phyloP scores from a whole-genome alignment of 2,113 vertebrate genomes.

The Poeciliopsis prolifica region DNA sequence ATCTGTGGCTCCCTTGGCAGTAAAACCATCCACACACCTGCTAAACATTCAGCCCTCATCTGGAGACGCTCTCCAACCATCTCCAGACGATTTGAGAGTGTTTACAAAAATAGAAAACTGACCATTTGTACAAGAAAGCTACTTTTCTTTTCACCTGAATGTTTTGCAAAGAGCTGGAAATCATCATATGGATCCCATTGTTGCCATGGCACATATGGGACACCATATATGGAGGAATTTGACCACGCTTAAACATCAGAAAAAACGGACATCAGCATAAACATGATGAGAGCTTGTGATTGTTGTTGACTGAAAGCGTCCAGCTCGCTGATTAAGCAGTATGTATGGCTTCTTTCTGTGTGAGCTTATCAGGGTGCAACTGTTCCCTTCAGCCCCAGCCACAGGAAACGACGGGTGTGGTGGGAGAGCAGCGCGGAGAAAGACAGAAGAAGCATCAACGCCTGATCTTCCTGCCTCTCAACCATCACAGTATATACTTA shows the following conservation, averaged over 20 bases:
- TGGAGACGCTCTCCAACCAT: conserved; percentile 3
- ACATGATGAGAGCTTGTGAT: conserved; percentile 65
- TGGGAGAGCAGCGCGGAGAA: neutral
- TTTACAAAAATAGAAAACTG: neutral
- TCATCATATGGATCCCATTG: neutral
- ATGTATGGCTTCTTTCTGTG: conserved; percentile 57
- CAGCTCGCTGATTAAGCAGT: conserved; percentile 65
- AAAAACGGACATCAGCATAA: conserved; percentile 38
- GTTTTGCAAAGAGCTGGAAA: neutral
- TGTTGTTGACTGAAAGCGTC: conserved; percentile 73
- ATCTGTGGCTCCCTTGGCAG: conserved; percentile 13
- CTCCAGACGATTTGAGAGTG: neutral
- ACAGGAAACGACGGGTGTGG: conserved; percentile 67
- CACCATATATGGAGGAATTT: conserved; percentile 16
- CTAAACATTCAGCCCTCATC: conserved; percentile 34
- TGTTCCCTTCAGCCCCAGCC: conserved; percentile 51
- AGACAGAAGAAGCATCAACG: conserved; percentile 17
- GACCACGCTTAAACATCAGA: conserved; percentile 30
- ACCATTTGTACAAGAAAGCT: neutral
- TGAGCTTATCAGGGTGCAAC: conserved; percentile 73
- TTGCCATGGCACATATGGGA: conserved; percentile 3
- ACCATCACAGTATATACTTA: neutral
- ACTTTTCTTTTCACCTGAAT: conserved; percentile 6
- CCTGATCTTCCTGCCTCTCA: conserved; percentile 18
- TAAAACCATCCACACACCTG: conserved; percentile 50